Evolutionary conservation across 2,113 vertebrate genomes (phyloP).

Genomic region (Nyctibius bracteatus): DNA sequence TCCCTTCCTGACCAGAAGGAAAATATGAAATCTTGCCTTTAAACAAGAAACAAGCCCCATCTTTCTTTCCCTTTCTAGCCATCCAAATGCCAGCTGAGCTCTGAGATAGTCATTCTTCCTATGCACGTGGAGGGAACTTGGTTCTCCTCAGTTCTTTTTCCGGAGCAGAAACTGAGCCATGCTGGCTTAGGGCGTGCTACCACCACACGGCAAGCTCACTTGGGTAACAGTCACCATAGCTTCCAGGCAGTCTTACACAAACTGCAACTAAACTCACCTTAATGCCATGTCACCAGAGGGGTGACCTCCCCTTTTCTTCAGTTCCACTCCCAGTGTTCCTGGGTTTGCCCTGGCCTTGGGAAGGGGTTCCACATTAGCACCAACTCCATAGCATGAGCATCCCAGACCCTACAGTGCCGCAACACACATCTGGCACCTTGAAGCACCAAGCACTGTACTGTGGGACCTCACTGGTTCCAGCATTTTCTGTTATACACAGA

Average conservation of each 20-base stretch:
- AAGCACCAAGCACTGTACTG: not conserved
- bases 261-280: not conserved
- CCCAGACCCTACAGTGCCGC: not conserved
- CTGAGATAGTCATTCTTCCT: not conserved
- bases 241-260: not conserved
- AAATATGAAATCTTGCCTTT: not conserved
- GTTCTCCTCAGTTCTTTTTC: not conserved
- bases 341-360: not conserved
- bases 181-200: accelerated
- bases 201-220: not conserved
- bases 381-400: not conserved
- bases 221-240: no score
- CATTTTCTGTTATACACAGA: not conserved
- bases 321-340: not conserved
- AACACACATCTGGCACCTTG: not conserved
- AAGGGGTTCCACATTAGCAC: not conserved
- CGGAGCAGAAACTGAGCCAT: not conserved
- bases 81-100: not conserved
- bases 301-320: not conserved
- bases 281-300: not conserved
- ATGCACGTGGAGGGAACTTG: accelerated
- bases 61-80: not conserved
- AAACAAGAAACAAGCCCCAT: not conserved
- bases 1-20: not conserved
- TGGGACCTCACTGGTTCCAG: not conserved